Conservation (phyloP, 2,113 vertebrate genomes). For the Aptenodytes forsteri region DNA sequence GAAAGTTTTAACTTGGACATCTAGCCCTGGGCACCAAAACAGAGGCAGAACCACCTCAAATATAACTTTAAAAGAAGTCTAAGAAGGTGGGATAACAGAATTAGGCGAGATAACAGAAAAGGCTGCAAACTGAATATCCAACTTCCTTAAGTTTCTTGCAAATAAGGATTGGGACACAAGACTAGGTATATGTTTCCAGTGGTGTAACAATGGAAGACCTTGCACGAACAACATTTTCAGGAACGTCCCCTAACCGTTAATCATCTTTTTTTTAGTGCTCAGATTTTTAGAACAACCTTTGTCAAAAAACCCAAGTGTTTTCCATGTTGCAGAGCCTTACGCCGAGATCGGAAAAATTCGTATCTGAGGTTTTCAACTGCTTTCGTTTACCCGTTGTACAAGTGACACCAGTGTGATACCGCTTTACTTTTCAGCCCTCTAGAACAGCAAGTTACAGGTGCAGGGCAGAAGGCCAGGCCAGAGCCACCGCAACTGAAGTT, state of each 20-base stretch:
- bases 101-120: neutral
- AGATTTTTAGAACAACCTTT: neutral
- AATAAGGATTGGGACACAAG: neutral
- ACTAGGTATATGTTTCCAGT: neutral
- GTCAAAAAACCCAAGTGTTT: neutral
- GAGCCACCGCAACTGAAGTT: neutral
- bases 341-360: neutral
- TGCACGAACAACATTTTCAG: neutral
- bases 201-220: neutral
- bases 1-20: neutral
- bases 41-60: neutral
- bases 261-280: neutral
- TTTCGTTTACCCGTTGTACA: neutral
- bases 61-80: neutral
- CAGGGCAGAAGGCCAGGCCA: neutral
- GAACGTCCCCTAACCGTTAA: neutral
- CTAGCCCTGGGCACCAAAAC: neutral
- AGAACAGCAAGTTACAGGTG: neutral
- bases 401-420: neutral
- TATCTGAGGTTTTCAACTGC: neutral
- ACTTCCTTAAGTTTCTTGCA: neutral
- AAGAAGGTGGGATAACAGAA: neutral
- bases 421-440: neutral
- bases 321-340: neutral
- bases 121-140: neutral